Conservation (phyloP, 2,888 invertebrate species). For the Sinodicranocentrus sp. region DNA sequence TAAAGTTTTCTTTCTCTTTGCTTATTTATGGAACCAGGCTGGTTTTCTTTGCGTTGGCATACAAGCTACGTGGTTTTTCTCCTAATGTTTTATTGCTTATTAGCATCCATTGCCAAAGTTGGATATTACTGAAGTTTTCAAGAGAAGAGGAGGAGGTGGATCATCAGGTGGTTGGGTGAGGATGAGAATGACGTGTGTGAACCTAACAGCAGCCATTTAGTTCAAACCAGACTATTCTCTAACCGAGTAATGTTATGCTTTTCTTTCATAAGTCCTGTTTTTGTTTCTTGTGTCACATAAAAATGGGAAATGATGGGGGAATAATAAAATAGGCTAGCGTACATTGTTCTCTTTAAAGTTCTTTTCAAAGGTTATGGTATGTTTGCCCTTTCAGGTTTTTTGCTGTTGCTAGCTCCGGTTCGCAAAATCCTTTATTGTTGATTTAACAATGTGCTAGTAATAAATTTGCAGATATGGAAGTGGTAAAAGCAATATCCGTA, state of each 20-base stretch:
- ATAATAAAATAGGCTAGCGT: no score
- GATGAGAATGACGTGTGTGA: conserved; percentile 1
- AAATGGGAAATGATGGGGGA: conserved; percentile 6
- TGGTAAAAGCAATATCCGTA: conserved; percentile 27
- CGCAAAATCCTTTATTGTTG: no score
- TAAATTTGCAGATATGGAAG: conserved; percentile 44
- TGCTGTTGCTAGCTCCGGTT: neutral
- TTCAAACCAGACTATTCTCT: conserved; percentile 37
- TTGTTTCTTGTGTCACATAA: conserved; percentile 15
- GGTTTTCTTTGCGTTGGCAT: neutral
- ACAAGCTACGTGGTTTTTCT: conserved; percentile 4
- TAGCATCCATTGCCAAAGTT: conserved; percentile 49
- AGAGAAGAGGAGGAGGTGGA: conserved; percentile 13
- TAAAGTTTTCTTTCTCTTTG: neutral
- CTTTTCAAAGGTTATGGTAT: neutral
- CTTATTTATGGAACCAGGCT: conserved; percentile 4
- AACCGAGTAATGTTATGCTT: no score
- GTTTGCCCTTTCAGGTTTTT: neutral
- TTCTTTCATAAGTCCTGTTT: conserved; percentile 18
- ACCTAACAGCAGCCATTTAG: conserved; percentile 16
- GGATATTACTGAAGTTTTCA: conserved; percentile 20
- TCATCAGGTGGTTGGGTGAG: conserved; percentile 2
- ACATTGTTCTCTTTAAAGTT: no score
- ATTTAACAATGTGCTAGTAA: neutral
- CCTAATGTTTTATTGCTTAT: conserved; percentile 38